phyloP scores from a whole-genome alignment of 2,113 vertebrate genomes.

The Neofelis nebulosa region DNA sequence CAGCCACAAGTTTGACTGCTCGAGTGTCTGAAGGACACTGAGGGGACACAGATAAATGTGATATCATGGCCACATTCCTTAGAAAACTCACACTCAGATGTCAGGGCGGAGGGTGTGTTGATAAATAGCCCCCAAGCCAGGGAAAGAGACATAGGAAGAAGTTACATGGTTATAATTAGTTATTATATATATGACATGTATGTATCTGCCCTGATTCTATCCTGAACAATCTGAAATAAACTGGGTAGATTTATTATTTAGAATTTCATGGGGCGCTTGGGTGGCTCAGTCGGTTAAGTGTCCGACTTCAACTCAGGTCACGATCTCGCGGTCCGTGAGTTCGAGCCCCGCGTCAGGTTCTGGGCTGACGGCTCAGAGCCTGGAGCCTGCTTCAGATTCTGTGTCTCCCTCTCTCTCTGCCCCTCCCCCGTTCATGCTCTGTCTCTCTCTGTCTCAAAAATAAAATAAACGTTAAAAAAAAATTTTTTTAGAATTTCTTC shows the following conservation, averaged over 20 bases:
- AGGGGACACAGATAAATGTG: background rate
- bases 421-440: too few relatives aligned
- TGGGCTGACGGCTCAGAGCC: too few relatives aligned
- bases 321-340: too few relatives aligned
- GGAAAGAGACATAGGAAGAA: background rate
- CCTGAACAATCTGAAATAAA: background rate
- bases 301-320: too few relatives aligned
- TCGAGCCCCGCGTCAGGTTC: accelerated
- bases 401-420: too few relatives aligned
- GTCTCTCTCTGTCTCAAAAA: too few relatives aligned
- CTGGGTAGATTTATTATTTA: background rate
- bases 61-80: background rate
- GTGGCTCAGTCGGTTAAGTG: too few relatives aligned
- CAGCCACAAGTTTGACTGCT: background rate
- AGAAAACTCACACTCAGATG: background rate
- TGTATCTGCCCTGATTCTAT: background rate
- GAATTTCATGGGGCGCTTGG: background rate
- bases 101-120: too few relatives aligned
- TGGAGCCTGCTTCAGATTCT: too few relatives aligned
- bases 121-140: background rate
- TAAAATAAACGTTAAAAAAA: too few relatives aligned
- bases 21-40: background rate
- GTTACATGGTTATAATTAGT: background rate
- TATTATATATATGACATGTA: background rate
- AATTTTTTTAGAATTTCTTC: background rate